Conservation (phyloP, 2,888 invertebrate species). For the Melitaea athalia region DNA sequence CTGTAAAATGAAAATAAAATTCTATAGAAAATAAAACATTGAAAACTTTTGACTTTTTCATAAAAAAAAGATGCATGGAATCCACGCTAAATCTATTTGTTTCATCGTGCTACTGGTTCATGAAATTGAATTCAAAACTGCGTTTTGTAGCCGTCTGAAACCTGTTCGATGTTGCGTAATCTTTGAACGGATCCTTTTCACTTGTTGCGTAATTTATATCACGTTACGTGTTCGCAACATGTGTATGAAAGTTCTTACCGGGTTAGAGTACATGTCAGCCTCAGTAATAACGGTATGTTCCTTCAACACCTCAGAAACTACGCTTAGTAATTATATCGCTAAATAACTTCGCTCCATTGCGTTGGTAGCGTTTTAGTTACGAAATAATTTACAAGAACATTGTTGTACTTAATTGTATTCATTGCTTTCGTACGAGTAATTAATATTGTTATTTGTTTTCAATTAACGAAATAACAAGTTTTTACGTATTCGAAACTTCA, state of each 20-base stretch:
- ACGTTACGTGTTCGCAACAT: conserved; percentile 44
- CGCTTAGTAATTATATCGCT: conserved; percentile 54
- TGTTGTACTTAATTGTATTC: conserved; percentile 2
- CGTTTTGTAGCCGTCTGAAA: conserved; percentile 36
- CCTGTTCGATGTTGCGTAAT: conserved; percentile 37
- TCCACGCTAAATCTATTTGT: conserved; percentile 38
- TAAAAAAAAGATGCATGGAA: conserved; percentile 19
- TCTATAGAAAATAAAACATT: conserved; percentile 21
- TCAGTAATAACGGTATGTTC: conserved; percentile 54
- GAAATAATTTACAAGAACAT: conserved; percentile 15
- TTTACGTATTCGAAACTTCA: background rate
- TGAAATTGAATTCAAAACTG: conserved; percentile 41
- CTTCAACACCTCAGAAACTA: conserved; percentile 54
- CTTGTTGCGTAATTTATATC: conserved; percentile 46
- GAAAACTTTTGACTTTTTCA: conserved; percentile 27
- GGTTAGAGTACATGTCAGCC: conserved; percentile 48
- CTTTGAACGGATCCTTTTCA: conserved; percentile 41
- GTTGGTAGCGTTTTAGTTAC: conserved; percentile 41
- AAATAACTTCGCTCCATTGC: conserved; percentile 53
- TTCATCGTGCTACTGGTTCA: conserved; percentile 39
- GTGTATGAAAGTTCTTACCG: conserved; percentile 47
- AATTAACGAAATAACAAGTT: background rate
- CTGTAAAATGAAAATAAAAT: background rate
- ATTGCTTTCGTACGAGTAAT: background rate
- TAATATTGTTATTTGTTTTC: background rate